phyloP scores from a whole-genome alignment of 2,797 vertebrate species.

The Sebastes trivittatus region DNA sequence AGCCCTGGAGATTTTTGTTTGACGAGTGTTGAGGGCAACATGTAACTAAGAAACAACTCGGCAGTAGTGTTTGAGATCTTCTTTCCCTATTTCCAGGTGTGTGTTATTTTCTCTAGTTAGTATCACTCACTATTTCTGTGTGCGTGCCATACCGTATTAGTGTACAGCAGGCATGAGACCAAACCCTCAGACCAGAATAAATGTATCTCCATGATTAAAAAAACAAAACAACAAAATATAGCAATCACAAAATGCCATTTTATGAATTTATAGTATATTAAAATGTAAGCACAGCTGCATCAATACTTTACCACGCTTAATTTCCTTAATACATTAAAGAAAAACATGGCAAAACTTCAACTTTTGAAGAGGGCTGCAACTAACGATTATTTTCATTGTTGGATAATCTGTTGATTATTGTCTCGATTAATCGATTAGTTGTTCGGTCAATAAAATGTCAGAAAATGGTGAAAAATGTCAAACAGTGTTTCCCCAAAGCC shows the following conservation, averaged over 20 bases:
- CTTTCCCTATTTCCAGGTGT: constrained; percentile 25
- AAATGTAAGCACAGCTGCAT: neutral
- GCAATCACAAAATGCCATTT: neutral
- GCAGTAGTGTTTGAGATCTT: constrained; percentile 36
- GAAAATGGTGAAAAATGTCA: no score
- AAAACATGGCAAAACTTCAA: no score
- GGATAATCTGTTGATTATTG: accelerated
- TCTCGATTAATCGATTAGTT: no score
- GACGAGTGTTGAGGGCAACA: constrained; percentile 32
- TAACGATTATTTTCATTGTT: no score
- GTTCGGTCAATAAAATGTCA: no score
- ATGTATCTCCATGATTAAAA: neutral
- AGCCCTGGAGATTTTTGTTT: constrained; percentile 58
- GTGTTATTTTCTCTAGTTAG: neutral
- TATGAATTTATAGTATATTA: neutral
- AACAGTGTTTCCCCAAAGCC: no score
- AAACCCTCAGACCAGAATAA: neutral
- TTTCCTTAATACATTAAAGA: neutral
- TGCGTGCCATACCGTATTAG: neutral
- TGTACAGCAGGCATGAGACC: neutral
- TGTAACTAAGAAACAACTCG: constrained; percentile 45
- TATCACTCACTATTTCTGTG: neutral
- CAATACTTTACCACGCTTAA: neutral
- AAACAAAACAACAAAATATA: neutral
- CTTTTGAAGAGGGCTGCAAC: neutral